Evolutionary conservation across 2,888 invertebrate species (phyloP).

Genomic region (Romanomermis culicivorax): DNA sequence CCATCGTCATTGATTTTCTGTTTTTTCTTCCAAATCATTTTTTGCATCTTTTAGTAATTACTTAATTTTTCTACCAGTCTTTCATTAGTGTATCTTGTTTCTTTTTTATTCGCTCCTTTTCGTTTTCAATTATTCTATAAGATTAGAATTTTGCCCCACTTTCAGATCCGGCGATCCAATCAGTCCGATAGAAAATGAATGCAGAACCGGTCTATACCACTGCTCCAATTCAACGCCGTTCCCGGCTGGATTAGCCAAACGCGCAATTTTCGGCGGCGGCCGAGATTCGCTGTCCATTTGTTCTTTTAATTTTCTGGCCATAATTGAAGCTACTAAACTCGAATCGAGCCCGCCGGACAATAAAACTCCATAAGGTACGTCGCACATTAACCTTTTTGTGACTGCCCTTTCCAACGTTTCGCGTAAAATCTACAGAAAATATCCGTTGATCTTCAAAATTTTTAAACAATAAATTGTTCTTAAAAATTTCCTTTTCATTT

Average conservation of each 20-base stretch:
- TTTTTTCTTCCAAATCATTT: no score
- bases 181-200: slow-evolving; percentile 79
- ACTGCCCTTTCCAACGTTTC: slow-evolving; percentile 38
- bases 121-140: neutral
- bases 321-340: slow-evolving; percentile 47
- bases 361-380: slow-evolving; percentile 59
- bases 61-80: no score
- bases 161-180: slow-evolving; percentile 54
- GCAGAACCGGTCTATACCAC: slow-evolving; percentile 24
- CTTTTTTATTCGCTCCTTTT: neutral
- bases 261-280: neutral
- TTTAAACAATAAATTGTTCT: no score
- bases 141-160: slow-evolving; percentile 1
- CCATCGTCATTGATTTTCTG: no score
- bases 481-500: no score
- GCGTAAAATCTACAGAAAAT: neutral
- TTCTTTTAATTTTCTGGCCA: slow-evolving; percentile 29
- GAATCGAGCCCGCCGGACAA: slow-evolving; percentile 63
- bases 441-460: no score
- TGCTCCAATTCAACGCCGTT: neutral
- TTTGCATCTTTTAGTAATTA: no score
- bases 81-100: neutral
- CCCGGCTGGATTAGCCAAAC: neutral
- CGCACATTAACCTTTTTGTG: slow-evolving; percentile 57
- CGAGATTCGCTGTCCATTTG: slow-evolving; percentile 8